phyloP scores from a whole-genome alignment of 2,888 invertebrate genomes.

The Pandemis corylana region DNA sequence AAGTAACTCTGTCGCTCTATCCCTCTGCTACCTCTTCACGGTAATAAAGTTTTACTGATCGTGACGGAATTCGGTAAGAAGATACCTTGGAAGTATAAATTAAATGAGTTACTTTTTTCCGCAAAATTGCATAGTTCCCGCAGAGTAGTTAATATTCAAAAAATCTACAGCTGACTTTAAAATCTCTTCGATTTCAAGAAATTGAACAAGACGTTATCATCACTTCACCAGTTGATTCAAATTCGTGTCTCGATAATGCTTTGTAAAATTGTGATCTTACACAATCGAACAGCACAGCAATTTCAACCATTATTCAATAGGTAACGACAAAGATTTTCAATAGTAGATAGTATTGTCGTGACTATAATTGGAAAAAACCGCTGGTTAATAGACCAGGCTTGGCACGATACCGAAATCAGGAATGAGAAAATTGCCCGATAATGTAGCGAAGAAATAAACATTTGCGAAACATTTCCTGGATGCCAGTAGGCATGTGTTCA shows the following conservation, averaged over 20 bases:
- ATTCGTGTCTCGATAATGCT: conserved; percentile 22
- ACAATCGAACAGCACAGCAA: conserved; percentile 27
- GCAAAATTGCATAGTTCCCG: too few species aligned
- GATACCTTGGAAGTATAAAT: too few species aligned
- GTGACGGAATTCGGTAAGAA: too few species aligned
- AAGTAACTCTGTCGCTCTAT: too few species aligned
- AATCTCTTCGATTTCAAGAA: too few species aligned
- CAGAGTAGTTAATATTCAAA: too few species aligned
- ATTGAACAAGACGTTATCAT: too few species aligned
- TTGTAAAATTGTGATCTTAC: conserved; percentile 29
- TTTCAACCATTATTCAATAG: conserved; percentile 24
- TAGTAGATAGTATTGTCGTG: conserved; percentile 29
- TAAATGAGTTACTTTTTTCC: too few species aligned
- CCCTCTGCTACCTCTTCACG: too few species aligned
- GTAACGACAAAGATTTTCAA: conserved; percentile 26
- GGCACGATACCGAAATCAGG: conserved; percentile 33
- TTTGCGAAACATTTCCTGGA: not conserved
- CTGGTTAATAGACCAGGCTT: conserved; percentile 22
- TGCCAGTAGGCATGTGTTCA: too few species aligned
- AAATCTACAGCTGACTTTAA: too few species aligned
- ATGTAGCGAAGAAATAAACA: conserved; percentile 8
- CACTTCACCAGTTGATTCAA: not conserved
- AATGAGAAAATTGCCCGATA: conserved; percentile 4
- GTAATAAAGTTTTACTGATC: too few species aligned
- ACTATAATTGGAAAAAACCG: conserved; percentile 34